Evolutionary conservation across 2,797 vertebrate genomes (phyloP).

Genomic region (Pseudomugil gertrudae): DNA sequence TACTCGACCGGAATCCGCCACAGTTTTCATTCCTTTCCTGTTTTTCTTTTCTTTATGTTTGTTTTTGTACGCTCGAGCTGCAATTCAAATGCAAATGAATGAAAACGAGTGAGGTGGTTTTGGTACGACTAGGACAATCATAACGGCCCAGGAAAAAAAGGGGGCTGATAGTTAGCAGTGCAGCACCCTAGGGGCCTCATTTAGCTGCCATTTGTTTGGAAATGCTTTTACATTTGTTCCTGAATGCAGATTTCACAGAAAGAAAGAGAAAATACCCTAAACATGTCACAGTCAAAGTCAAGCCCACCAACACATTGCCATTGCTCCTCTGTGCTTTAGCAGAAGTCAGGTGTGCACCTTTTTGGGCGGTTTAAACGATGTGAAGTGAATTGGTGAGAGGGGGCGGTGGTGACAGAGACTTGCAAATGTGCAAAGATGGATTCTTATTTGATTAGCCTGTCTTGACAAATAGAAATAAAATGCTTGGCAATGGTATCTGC

Average conservation of each 20-base stretch:
- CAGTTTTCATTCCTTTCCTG: conserved; percentile 28
- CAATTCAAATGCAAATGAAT: conserved; percentile 85
- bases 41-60: conserved; percentile 69
- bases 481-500: conserved; percentile 50
- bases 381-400: conserved; percentile 61
- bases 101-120: conserved; percentile 77
- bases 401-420: conserved; percentile 53
- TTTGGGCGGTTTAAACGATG: conserved; percentile 67
- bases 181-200: conserved; percentile 81
- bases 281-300: conserved; percentile 67
- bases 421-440: conserved; percentile 57
- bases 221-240: conserved; percentile 82
- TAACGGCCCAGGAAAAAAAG: conserved; percentile 76
- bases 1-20: conserved; percentile 74
- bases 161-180: conserved; percentile 70
- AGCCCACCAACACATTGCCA: conserved; percentile 63
- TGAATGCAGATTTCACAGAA: conserved; percentile 77
- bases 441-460: conserved; percentile 69
- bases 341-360: conserved; percentile 69
- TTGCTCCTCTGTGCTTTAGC: conserved; percentile 57
- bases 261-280: conserved; percentile 60
- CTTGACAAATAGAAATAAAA: conserved; percentile 59
- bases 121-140: conserved; percentile 79
- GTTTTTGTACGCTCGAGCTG: conserved; percentile 73
- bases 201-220: conserved; percentile 84